Conservation (phyloP, 2,113 vertebrate genomes). For the Otis tarda region DNA sequence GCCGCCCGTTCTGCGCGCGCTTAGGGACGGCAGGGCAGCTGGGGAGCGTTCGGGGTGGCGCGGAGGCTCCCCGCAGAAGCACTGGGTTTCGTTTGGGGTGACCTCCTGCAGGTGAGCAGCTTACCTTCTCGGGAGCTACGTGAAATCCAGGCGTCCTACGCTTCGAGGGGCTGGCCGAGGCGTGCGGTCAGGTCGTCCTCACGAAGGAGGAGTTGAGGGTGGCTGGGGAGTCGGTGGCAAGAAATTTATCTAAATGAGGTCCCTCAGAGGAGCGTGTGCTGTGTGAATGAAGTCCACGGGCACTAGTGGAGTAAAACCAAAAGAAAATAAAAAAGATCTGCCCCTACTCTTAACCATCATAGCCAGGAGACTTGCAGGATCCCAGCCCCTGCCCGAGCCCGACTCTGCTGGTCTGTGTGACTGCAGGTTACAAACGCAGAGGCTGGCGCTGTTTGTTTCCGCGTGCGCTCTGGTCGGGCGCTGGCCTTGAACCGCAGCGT, state of each 20-base stretch:
- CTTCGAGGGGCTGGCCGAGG: neutral
- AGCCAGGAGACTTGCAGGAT: no score
- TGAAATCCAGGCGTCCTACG: rapidly evolving
- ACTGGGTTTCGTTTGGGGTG: neutral
- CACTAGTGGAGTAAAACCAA: neutral
- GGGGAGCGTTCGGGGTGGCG: neutral
- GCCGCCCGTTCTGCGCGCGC: neutral
- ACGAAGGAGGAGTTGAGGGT: neutral
- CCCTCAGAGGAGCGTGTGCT: neutral
- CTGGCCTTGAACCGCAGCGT: rapidly evolving
- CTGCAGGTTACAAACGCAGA: neutral
- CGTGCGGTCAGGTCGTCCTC: rapidly evolving
- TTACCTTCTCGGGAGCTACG: neutral
- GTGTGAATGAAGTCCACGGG: neutral
- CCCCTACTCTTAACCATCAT: neutral
- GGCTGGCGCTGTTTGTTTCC: rapidly evolving
- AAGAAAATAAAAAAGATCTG: neutral
- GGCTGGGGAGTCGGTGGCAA: neutral
- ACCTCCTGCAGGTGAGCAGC: neutral
- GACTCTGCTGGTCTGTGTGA: neutral
- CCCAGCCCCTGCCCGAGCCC: neutral
- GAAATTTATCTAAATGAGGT: neutral
- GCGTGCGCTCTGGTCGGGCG: rapidly evolving
- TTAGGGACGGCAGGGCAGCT: no score
- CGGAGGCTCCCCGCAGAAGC: no score